Evolutionary conservation across 2,797 vertebrate genomes (phyloP), one percentile per base, ranked within the genome.

Genomic region (Pogoniulus pusillus): DNA sequence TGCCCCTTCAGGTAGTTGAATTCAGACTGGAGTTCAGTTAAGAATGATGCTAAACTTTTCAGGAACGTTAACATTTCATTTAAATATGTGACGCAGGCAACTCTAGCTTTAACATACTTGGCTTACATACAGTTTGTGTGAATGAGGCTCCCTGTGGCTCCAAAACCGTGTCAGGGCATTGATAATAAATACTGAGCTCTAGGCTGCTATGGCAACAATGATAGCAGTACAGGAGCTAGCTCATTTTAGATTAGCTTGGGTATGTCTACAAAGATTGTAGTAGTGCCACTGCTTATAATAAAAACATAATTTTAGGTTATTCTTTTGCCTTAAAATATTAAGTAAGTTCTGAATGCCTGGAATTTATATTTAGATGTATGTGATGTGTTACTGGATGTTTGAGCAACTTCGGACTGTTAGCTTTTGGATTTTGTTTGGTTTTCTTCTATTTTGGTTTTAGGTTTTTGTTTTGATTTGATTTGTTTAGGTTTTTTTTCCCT

Each of bases 171-270:
- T 43, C 0, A 19, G 60, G 24, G 12, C 47, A 59, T 26, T 59
- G 83, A 22, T 70, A 75, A 72, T 23, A 85, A 83, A 57, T 35
- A 24, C 65, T 24, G 60, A 71, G 69, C 45, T 85, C 45, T n/a
- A 41, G 64, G 90, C 78, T 94, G 93, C 82, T 77, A 77, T 87
- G 72, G 81, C 75, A 90, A 92, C 95, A 79, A 41, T 82, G 58
- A 60, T n/a, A 93, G 62, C 64, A 43, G 35, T 26, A 22, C 5
- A 41, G 35, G 72, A 86, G 58, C 11, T 66, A 43, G 64, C 43
- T 88, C 70, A 88, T 93, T 93, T 91, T 90, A 82, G 73, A 78
- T 35, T 29, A 51, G 12, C 51, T 86, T 53, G 43, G 16, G 13
- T 80, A 68, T 16, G 15, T 68, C 78, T 88, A 29, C 34, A 60